Conservation (phyloP, 2,113 vertebrate species). For the Chrysochloris asiatica region DNA sequence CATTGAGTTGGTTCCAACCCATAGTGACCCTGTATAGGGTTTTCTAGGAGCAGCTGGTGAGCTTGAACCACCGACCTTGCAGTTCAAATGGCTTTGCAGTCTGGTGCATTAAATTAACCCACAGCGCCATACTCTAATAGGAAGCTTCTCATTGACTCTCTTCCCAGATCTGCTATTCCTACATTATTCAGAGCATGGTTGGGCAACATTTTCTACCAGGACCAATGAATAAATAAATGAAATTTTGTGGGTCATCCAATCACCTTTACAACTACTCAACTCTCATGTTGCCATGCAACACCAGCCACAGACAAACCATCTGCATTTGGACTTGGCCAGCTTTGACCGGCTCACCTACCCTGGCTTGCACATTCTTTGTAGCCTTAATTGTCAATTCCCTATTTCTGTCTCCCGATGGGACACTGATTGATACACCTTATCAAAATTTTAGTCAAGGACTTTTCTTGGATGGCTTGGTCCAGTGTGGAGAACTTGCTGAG, state of each 20-base stretch:
- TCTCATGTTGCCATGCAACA: background rate
- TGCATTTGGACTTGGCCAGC: fast-evolving
- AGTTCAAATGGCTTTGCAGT: no score
- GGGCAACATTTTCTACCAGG: background rate
- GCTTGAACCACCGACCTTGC: no score
- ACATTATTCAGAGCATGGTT: background rate
- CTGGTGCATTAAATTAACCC: no score
- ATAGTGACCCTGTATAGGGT: no score
- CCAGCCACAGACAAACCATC: background rate
- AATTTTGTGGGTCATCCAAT: background rate
- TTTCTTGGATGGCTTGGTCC: background rate
- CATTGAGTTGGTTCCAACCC: no score
- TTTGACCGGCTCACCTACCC: fast-evolving
- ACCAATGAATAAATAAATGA: background rate
- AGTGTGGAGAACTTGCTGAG: background rate
- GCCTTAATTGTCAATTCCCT: background rate
- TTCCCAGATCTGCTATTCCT: background rate
- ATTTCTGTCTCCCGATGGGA: background rate
- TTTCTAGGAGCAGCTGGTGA: no score
- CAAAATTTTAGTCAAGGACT: slow-evolving; percentile 10
- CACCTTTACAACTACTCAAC: background rate
- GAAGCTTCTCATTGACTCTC: background rate
- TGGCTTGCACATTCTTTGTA: background rate
- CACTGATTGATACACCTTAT: background rate
- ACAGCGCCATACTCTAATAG: background rate